Evolutionary conservation across 2,888 invertebrate genomes (phyloP).

Genomic region (Acanthosepion lycidas): DNA sequence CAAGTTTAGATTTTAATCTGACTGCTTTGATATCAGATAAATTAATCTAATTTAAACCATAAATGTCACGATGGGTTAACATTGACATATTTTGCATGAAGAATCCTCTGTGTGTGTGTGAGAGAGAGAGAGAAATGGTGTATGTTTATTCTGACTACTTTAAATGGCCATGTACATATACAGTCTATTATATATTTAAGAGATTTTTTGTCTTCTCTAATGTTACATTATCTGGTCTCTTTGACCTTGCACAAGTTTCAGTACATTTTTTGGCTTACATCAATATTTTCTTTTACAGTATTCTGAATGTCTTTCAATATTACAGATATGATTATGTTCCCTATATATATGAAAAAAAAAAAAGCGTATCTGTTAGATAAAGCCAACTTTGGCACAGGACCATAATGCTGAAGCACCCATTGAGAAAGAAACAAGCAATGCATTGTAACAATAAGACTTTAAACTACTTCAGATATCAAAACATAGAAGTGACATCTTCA

Average conservation of each 20-base stretch:
- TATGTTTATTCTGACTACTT: not conserved
- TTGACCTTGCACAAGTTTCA: not conserved
- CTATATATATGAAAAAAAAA: not conserved
- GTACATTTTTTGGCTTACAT: not conserved
- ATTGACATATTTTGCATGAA: not conserved
- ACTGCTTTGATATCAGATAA: too few relatives aligned
- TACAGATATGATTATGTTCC: not conserved
- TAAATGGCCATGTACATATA: not conserved
- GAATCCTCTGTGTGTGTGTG: not conserved
- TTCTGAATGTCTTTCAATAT: not conserved
- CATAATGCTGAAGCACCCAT: not conserved
- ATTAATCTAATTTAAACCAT: not conserved
- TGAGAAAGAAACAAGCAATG: not conserved
- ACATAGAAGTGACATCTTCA: not conserved
- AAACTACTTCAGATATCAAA: not conserved
- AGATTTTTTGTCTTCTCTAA: not conserved
- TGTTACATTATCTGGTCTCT: not conserved
- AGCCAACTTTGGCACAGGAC: not conserved
- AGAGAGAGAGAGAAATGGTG: too few relatives aligned
- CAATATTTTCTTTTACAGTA: not conserved
- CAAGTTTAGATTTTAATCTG: not conserved
- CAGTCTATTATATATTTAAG: not conserved
- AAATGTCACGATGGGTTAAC: not conserved
- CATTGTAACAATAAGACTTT: not conserved
- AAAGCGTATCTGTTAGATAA: not conserved